Percentiles rank a stretch among this genome's conserved stretches.
Evolutionary conservation across 23 tunicate genomes (phyloP).

Genomic region (Halocynthia roretzi): DNA sequence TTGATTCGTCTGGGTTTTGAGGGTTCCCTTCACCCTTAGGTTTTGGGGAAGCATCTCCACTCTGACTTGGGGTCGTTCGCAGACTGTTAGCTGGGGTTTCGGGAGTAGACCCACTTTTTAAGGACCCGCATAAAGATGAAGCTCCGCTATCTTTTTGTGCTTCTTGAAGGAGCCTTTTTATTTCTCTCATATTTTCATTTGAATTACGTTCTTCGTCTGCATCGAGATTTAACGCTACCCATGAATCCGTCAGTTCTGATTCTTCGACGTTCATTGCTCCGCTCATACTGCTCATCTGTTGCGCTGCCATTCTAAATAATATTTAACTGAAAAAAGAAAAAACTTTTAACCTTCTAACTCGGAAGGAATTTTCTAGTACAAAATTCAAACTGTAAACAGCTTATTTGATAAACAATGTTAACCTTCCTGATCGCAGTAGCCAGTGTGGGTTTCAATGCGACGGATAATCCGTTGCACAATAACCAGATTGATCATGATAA

Average conservation of each 20-base stretch:
- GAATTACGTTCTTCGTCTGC: background rate
- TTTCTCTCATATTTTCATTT: background rate
- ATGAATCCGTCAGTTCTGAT: background rate
- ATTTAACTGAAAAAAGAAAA: no score
- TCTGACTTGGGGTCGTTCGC: background rate
- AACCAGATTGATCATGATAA: no score
- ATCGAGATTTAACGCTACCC: background rate
- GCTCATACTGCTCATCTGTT: no score
- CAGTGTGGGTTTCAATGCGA: no score
- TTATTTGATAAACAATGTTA: no score
- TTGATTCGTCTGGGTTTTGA: slow-evolving; percentile 1
- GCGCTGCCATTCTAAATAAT: no score
- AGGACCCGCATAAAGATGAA: background rate
- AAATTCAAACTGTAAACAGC: no score
- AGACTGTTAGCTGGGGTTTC: slow-evolving; percentile 4
- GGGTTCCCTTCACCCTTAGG: background rate
- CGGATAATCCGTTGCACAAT: no score
- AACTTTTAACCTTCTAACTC: no score
- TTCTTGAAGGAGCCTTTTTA: background rate
- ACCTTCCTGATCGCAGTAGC: no score
- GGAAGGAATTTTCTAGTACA: no score
- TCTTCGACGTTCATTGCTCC: background rate
- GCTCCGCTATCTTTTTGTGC: slow-evolving; percentile 5
- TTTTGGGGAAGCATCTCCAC: slow-evolving; percentile 10
- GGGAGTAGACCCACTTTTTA: slow-evolving; percentile 3